A percentile compares a stretch with the other conserved stretches of the same genome.
Evolutionary conservation across 1,140 invertebrate species (phyloP).

Genomic region (Stegodyphus mimosarum): DNA sequence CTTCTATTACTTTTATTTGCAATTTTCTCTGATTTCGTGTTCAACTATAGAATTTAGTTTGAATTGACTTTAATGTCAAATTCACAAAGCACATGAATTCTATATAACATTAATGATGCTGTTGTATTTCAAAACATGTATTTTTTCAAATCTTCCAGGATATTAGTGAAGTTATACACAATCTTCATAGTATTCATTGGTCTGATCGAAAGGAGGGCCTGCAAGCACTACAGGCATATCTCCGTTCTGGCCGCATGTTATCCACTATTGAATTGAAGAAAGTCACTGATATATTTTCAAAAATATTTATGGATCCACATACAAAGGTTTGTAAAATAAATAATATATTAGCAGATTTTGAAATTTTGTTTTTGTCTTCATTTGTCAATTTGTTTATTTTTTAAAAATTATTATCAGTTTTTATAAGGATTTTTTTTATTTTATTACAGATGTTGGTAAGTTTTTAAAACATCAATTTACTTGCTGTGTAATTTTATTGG

Average conservation of each 20-base stretch:
- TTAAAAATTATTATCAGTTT: background rate
- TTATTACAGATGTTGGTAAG: conserved; percentile 32
- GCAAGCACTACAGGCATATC: conserved; percentile 80
- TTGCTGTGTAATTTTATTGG: no score
- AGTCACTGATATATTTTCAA: conserved; percentile 90
- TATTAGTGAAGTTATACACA: conserved; percentile 87
- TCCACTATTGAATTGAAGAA: conserved; percentile 79
- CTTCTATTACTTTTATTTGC: no score
- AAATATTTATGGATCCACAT: conserved; percentile 98
- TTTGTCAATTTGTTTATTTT: background rate
- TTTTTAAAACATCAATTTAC: background rate
- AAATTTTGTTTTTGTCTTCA: background rate
- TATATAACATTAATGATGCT: background rate
- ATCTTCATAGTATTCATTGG: conserved; percentile 89
- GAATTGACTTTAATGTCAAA: background rate
- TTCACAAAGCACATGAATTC: background rate
- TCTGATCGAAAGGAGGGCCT: conserved; percentile 92
- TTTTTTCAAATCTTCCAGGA: conserved; percentile 72
- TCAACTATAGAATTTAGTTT: background rate
- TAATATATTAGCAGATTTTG: background rate
- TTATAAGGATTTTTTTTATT: background rate
- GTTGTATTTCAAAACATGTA: background rate
- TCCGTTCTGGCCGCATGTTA: conserved; percentile 78
- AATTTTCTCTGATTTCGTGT: no score
- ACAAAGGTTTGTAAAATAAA: conserved; percentile 76